A percentile compares a stretch with the other conserved stretches of the same genome.
These are phyloP conservation scores for Marmota flaviventris DNA, from an alignment of 2,113 vertebrate genomes.

Conservation along the genomic window DNA sequence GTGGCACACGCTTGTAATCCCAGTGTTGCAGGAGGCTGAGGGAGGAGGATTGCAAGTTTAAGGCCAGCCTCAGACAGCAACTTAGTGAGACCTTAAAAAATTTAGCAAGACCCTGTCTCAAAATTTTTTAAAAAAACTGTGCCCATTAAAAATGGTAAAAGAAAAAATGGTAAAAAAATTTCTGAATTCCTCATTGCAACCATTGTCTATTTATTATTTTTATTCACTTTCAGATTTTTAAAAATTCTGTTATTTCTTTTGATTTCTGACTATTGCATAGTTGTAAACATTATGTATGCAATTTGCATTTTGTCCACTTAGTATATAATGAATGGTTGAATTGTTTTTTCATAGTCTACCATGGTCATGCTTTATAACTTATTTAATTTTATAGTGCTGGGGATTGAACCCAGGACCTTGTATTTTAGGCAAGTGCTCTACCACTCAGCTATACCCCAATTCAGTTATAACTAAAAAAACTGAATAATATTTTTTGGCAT, in stretches of 20 bases:
- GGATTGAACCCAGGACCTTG: not conserved
- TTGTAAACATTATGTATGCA: not conserved
- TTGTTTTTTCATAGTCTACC: constrained; percentile 10
- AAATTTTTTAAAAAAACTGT: too few species aligned
- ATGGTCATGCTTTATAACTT: not conserved
- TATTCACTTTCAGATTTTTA: not conserved
- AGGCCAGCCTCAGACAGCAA: too few species aligned
- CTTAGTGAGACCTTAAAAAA: too few species aligned
- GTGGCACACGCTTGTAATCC: too few species aligned
- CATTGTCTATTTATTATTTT: not conserved
- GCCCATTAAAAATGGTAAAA: constrained; percentile 2
- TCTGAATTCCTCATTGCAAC: not conserved
- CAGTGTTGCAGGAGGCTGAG: too few species aligned
- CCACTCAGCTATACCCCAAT: not conserved
- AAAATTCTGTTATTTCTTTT: not conserved
- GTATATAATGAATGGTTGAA: not conserved
- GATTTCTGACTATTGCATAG: not conserved
- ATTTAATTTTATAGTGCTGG: not conserved
- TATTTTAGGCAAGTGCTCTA: not conserved
- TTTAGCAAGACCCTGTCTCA: too few species aligned
- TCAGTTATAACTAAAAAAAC: not conserved
- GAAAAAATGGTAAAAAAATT: not conserved
- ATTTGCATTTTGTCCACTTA: not conserved
- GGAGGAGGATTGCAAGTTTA: too few species aligned
- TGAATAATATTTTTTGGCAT: not conserved